Base-by-base conservation (phyloP, 2,113 vertebrate genomes). In the Todiramphus chloris region DNA sequence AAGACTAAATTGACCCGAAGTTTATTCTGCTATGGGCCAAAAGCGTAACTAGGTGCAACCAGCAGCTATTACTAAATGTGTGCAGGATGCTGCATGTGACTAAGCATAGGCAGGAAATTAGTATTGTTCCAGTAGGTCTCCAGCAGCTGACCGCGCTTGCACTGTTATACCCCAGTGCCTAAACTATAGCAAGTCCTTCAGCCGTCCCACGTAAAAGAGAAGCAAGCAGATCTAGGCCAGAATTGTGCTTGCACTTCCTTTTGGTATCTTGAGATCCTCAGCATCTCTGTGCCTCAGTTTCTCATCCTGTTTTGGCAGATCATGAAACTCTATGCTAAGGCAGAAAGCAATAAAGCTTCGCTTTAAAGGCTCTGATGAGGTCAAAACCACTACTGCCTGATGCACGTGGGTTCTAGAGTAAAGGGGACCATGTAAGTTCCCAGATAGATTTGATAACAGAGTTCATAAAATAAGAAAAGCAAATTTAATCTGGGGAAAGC, bases 401-500 rank as follows among this genome's bases (percentile, higher is more conserved):
- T 41, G 63, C 10, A 59, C 20, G 0, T 33, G 64, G 51, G 30
- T 62, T 68, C 80, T 64, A 43, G 76, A 83, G 73, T 35, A 59
- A 93, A 68, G 35, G 39, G 24, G 76, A 78, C 30, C 58, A 39
- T 44, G 30, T 14, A 81, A 89, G 41, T 55, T 93, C 69, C 66
- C 74, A 91, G 79, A 43, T 89, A 96, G 88, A 76, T 92, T 88
- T 90, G 92, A 75, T 93, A 95, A 67, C 60, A 89, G 46, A 84
- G 62, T 75, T 92, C 73, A 92, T 94, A 97, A 97, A 97, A 95
- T 88, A 96, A 96, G 83, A 58, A 93, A 95, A 94, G n/a, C n/a
- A 90, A 81, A 91, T 72, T 93, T 91, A 69, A 3, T 77, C 82
- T 81, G 51, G 67, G 91, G 96, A 97, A 97, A 97, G 93, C 41